A percentile compares a stretch with the other conserved stretches of the same genome.
These are phyloP conservation scores for Sebastes hopkinsi DNA, from an alignment of 2,797 vertebrate genomes.

Conservation along the genomic window DNA sequence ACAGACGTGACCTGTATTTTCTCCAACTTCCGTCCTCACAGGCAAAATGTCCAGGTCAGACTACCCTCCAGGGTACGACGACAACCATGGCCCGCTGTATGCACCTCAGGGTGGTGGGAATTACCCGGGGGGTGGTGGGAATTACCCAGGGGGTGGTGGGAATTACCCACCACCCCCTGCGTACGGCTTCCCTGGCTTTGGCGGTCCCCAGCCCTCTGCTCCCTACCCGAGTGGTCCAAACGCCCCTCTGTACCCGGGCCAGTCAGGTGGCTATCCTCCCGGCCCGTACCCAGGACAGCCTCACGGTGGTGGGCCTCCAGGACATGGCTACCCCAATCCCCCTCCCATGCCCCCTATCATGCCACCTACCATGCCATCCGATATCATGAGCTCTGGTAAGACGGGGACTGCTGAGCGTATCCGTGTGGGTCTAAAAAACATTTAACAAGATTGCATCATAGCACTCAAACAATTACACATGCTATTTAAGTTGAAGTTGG, in stretches of 20 bases:
- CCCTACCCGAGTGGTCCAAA: slow-evolving; percentile 66
- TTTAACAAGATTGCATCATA: not conserved
- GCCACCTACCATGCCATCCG: slow-evolving; percentile 72
- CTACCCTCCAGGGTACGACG: slow-evolving; percentile 88
- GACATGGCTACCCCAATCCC: slow-evolving; percentile 65
- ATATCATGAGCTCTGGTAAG: slow-evolving; percentile 77
- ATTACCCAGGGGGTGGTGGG: slow-evolving; percentile 64
- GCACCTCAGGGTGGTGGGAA: slow-evolving; percentile 64
- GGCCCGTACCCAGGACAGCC: slow-evolving; percentile 73
- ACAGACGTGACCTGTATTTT: not conserved
- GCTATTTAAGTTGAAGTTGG: not conserved
- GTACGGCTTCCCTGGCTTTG: slow-evolving; percentile 73
- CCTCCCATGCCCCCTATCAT: slow-evolving; percentile 76
- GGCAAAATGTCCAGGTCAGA: slow-evolving; percentile 87
- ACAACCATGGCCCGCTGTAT: slow-evolving; percentile 79
- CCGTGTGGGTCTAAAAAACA: not conserved
- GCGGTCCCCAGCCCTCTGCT: slow-evolving; percentile 65
- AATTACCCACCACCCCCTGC: slow-evolving; percentile 75
- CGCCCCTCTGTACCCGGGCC: slow-evolving; percentile 47
- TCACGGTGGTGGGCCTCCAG: slow-evolving; percentile 66
- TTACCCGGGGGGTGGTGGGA: slow-evolving; percentile 64
- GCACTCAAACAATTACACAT: not conserved
- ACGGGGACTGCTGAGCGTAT: not conserved
- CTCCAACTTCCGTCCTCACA: slow-evolving; percentile 6
- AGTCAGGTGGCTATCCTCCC: slow-evolving; percentile 52